These are phyloP conservation scores for Brachymystax lenok DNA, from an alignment of 2,797 vertebrate genomes.

Conservation along the genomic window DNA sequence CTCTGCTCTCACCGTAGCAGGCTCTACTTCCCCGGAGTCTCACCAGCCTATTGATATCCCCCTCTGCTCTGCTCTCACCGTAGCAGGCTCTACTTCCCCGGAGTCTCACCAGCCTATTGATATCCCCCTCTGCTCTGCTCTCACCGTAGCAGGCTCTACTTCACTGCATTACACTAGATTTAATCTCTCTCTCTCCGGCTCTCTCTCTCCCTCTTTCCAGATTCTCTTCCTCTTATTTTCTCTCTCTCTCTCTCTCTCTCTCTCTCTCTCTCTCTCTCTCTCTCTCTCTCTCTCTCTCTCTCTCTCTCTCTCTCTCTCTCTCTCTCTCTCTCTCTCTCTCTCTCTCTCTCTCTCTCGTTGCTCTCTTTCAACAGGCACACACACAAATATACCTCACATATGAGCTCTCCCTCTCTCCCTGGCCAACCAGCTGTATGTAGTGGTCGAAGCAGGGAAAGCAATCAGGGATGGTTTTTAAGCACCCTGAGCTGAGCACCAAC, in stretches of 20 bases:
- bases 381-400: no score
- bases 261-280: not conserved
- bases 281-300: no score
- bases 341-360: slow-evolving; percentile 28
- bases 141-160: not conserved
- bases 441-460: not conserved
- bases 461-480: not conserved
- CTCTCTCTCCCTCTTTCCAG: not conserved
- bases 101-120: slow-evolving; percentile 1
- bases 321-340: not conserved
- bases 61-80: not conserved
- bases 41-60: slow-evolving; percentile 7
- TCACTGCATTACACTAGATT: slow-evolving; percentile 15
- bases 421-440: not conserved
- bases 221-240: no score
- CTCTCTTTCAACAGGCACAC: not conserved
- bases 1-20: not conserved
- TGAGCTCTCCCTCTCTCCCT: not conserved
- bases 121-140: not conserved
- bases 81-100: not conserved
- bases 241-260: no score
- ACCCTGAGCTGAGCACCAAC: not conserved
- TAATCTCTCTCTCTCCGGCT: not conserved
- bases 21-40: not conserved
- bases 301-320: no score